Evolutionary conservation across 2,113 vertebrate species (phyloP).

Genomic region (Gallinago undulata): DNA sequence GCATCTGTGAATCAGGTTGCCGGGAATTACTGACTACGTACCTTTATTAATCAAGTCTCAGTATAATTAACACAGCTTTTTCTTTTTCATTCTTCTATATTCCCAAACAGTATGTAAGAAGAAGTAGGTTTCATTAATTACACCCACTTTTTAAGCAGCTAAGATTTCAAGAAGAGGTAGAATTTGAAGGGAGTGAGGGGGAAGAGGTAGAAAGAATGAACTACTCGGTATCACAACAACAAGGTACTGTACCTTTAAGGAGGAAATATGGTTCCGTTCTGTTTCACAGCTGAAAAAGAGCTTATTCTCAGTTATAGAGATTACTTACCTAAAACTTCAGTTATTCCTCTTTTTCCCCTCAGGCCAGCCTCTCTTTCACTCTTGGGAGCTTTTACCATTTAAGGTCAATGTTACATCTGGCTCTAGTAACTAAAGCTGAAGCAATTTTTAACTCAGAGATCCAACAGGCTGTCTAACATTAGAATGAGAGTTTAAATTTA

Average conservation of each 20-base stretch:
- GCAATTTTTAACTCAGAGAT: conserved; percentile 67
- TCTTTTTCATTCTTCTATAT: neutral
- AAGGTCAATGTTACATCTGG: conserved; percentile 97
- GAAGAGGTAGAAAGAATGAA: neutral
- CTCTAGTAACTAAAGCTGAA: conserved; percentile 80
- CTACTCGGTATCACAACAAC: conserved; percentile 10
- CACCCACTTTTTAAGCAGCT: conserved; percentile 25
- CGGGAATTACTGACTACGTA: neutral
- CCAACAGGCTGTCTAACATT: conserved; percentile 63
- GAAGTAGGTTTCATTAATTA: neutral
- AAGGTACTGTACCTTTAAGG: conserved; percentile 85
- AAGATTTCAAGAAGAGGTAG: neutral
- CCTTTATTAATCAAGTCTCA: conserved; percentile 4
- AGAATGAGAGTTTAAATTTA: conserved; percentile 67
- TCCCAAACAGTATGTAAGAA: neutral
- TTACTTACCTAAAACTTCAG: conserved; percentile 85
- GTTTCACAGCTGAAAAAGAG: conserved; percentile 69
- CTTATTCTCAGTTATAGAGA: conserved; percentile 80
- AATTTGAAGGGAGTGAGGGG: neutral
- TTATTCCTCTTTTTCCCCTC: conserved; percentile 82
- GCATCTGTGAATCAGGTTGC: neutral
- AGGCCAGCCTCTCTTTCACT: conserved; percentile 93
- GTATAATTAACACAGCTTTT: conserved; percentile 4
- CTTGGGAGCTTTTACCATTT: conserved; percentile 99
- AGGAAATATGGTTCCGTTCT: conserved; percentile 55